A percentile compares a stretch with the other conserved stretches of the same genome.
These are phyloP conservation scores for Eira barbara DNA, from an alignment of 2,113 vertebrate species.

Conservation along the genomic window DNA sequence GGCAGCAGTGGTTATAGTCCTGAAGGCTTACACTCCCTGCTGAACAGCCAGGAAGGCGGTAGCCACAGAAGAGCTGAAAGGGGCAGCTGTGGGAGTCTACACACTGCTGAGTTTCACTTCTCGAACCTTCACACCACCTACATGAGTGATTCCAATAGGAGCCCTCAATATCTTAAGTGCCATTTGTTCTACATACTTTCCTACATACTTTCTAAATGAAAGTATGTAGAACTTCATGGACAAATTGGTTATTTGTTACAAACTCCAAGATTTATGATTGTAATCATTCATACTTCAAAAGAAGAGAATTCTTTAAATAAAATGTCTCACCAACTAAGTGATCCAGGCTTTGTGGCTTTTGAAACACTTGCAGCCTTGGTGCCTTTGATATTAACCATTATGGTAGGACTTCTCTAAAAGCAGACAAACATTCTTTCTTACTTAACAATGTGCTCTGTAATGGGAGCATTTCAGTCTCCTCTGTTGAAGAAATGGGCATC, in stretches of 20 bases:
- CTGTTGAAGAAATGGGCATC: slow-evolving; percentile 91
- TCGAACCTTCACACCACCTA: slow-evolving; percentile 91
- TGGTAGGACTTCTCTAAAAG: slow-evolving; percentile 89
- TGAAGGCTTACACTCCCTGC: not conserved
- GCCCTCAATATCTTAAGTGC: slow-evolving; percentile 91
- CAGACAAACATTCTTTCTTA: slow-evolving; percentile 93
- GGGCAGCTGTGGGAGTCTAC: slow-evolving; percentile 72
- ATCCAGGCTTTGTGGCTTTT: slow-evolving; percentile 92
- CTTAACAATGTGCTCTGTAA: slow-evolving; percentile 93
- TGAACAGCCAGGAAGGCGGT: not conserved
- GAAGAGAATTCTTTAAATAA: slow-evolving; percentile 92
- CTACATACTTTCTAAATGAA: slow-evolving; percentile 81
- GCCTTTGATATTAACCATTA: slow-evolving; percentile 90
- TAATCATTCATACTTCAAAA: slow-evolving; percentile 92
- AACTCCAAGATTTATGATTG: slow-evolving; percentile 91
- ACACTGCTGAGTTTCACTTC: slow-evolving; percentile 91
- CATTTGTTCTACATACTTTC: slow-evolving; percentile 91
- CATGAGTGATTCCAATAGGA: slow-evolving; percentile 90
- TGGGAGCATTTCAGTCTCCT: slow-evolving; percentile 91
- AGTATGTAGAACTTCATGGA: slow-evolving; percentile 89
- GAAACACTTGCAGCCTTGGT: slow-evolving; percentile 87
- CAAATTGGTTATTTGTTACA: slow-evolving; percentile 94
- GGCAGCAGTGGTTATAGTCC: not conserved
- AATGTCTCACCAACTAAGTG: slow-evolving; percentile 89
- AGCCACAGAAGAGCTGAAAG: not conserved